Percentiles rank a stretch among this genome's conserved stretches.
These are phyloP conservation scores for Parambassis ranga DNA, from an alignment of 2,797 vertebrate species.

Conservation along the genomic window DNA sequence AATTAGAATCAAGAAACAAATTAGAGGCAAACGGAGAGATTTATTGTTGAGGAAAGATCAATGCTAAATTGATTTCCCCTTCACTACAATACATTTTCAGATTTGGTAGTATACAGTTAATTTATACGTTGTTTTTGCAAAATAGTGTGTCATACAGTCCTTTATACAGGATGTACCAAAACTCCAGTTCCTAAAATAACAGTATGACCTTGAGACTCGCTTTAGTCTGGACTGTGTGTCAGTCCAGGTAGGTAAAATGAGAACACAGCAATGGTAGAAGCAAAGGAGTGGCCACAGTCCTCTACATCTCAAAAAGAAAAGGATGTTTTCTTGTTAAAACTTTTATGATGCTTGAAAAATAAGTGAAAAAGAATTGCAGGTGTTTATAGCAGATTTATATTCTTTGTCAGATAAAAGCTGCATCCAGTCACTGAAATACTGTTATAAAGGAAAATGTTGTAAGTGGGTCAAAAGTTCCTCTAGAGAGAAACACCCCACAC, in stretches of 20 bases:
- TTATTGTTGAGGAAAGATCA: too few species aligned
- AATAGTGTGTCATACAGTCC: background rate
- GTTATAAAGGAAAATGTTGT: background rate
- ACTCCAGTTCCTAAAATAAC: constrained; percentile 38
- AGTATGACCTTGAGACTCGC: constrained; percentile 27
- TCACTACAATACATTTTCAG: background rate
- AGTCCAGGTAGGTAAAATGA: constrained; percentile 40
- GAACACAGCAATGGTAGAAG: background rate
- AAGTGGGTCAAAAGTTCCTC: constrained; percentile 39
- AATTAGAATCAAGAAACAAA: too few species aligned
- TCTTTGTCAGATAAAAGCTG: background rate
- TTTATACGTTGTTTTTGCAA: background rate
- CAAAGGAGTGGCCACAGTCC: background rate
- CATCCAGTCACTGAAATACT: background rate
- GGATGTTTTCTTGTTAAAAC: background rate
- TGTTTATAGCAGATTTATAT: background rate
- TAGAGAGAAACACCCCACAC: background rate
- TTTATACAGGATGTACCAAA: background rate
- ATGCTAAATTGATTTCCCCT: too few species aligned
- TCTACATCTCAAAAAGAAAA: background rate
- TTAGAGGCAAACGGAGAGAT: too few species aligned
- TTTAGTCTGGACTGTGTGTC: constrained; percentile 1
- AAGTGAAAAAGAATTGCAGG: background rate
- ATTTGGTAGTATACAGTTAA: background rate
- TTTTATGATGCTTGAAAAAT: background rate